Base-by-base conservation (phyloP, 1,140 invertebrate genomes). In the Ceratosolen fusciceps region DNA sequence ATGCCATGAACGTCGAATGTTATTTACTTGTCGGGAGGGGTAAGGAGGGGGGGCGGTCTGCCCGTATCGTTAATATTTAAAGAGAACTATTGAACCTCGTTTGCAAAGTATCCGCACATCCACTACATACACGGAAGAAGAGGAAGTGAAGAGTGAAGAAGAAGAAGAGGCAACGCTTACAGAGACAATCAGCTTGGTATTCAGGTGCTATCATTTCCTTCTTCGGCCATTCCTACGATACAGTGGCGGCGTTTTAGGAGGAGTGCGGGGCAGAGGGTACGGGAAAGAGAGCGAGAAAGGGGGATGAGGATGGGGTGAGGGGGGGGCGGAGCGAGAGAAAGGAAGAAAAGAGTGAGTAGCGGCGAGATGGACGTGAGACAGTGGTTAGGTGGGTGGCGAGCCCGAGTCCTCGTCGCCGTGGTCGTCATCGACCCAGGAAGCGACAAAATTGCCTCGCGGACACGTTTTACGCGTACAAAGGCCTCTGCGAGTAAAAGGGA, bases 151-250 rank as follows among this genome's bases (percentile, higher is more conserved):
- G 26, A 31, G 3, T 5, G 34, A 16, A 21, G 10, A 12, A 37
- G 60, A 65, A 65, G 60, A 65, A 65, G 47, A 71, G 10, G 29
- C 54, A 74, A 65, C 54, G 65, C 70, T 49, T 54, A 71, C 47
- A 56, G 71, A 75, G 60, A 58, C 14, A n/a, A n/a, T 31, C 49
- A 26, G n/a, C 65, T 77, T 58, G 24, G 5, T 58, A 77, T 70
- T 70, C 65, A 77, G n/a, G 24, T 54, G 65, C 34, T 19, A 70
- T 77, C 65, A 58, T 58, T 77, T 77, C 52, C 75, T 70, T 70
- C 62, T 77, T 77, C 31, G 65, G 16, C 16, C n/a, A 39, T 67
- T 24, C 31, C 71, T n/a, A 39, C 14, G 34, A 26, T 60, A 19
- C 34, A 24, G 8, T 47, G 37, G 14, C 4, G 4, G 14, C 4